A percentile compares a stretch with the other conserved stretches of the same genome.
Conservation (phyloP, 2,113 vertebrate genomes). For the Nanorana parkeri region DNA sequence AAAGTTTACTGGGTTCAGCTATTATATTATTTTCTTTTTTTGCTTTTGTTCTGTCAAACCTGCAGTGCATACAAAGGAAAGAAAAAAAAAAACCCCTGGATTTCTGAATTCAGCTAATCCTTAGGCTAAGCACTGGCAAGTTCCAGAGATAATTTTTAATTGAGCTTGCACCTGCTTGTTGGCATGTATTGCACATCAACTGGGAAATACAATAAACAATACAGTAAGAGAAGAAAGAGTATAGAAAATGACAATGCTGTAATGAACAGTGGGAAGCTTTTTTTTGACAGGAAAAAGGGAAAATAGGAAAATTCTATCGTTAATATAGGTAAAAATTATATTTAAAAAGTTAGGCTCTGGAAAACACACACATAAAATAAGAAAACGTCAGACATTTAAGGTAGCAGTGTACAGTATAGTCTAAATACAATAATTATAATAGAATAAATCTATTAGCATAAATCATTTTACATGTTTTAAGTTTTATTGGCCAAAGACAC, state of each 20-base stretch:
- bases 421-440: no score
- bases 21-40: background rate
- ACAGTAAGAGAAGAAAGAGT: conserved; percentile 33
- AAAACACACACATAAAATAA: background rate
- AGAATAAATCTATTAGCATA: no score
- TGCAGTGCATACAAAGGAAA: conserved; percentile 18
- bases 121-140: conserved; percentile 33
- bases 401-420: background rate
- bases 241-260: conserved; percentile 17
- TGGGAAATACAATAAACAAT: conserved; percentile 48
- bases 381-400: background rate
- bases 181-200: conserved; percentile 37
- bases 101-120: conserved; percentile 41
- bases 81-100: background rate
- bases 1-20: conserved; percentile 1
- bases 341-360: background rate
- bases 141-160: conserved; percentile 41
- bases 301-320: background rate
- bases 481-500: no score
- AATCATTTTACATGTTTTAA: no score
- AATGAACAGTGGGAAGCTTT: conserved; percentile 13
- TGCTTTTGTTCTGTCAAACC: conserved; percentile 10
- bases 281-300: conserved; percentile 7
- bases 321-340: background rate
- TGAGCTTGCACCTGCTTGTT: conserved; percentile 40